Evolutionary conservation across 2,113 vertebrate species (phyloP).

Genomic region (Myotis lucifugus): DNA sequence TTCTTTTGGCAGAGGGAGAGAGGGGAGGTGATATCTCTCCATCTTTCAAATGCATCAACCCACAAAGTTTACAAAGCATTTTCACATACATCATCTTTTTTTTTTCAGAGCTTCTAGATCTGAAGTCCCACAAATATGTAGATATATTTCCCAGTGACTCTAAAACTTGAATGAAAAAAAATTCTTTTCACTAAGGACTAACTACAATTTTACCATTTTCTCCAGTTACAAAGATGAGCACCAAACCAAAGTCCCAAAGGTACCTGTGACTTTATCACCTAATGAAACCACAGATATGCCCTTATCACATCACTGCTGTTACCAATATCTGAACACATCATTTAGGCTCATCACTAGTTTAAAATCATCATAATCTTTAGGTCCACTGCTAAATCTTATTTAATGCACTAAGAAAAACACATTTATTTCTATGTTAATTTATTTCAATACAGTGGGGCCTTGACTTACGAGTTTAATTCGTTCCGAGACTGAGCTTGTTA

Average conservation of each 20-base stretch:
- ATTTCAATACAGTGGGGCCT: no score
- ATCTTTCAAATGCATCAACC: not conserved
- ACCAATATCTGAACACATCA: not conserved
- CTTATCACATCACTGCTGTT: not conserved
- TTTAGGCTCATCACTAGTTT: not conserved
- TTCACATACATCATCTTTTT: not conserved
- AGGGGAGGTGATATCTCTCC: not conserved
- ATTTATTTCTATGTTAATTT: not conserved
- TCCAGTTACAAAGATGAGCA: not conserved
- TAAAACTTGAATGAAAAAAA: not conserved
- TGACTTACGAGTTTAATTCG: no score
- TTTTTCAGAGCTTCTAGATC: not conserved
- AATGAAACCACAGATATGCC: not conserved
- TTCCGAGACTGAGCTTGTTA: no score
- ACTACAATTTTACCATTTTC: conserved; percentile 8
- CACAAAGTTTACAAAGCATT: not conserved
- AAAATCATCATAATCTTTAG: not conserved
- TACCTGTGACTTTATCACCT: not conserved
- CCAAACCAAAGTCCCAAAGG: not conserved
- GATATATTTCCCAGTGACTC: not conserved
- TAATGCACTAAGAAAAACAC: not conserved
- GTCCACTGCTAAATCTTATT: not conserved
- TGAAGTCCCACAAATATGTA: not conserved
- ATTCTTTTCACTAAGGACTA: not conserved
- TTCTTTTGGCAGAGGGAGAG: not conserved